Evolutionary conservation across 2,888 invertebrate species (phyloP).

Genomic region (Patella depressa): DNA sequence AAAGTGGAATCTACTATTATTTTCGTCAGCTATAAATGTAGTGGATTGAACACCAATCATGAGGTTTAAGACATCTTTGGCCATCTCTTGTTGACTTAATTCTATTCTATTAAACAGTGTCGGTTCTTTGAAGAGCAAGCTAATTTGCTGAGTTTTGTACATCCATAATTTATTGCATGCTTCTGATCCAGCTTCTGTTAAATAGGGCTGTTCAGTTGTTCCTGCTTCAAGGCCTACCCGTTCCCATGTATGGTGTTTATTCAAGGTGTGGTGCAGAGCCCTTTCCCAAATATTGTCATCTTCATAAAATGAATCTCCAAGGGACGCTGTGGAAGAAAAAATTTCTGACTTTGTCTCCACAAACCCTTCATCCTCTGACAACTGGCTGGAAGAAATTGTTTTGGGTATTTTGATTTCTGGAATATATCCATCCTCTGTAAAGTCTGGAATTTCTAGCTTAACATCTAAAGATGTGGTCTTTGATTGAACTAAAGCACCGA

Average conservation of each 20-base stretch:
- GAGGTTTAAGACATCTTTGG: constrained; percentile 57
- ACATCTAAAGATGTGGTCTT: constrained; percentile 49
- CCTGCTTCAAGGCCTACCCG: constrained; percentile 59
- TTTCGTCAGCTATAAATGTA: constrained; percentile 54
- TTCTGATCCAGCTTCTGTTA: constrained; percentile 62
- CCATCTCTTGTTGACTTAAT: constrained; percentile 45
- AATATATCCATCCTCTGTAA: constrained; percentile 42
- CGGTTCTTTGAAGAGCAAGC: constrained; percentile 45
- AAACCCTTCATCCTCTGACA: constrained; percentile 47
- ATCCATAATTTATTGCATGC: constrained; percentile 56
- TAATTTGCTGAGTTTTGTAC: constrained; percentile 40
- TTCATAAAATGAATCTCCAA: constrained; percentile 36
- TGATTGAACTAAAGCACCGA: constrained; percentile 60
- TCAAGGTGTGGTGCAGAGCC: constrained; percentile 49
- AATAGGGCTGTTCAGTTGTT: constrained; percentile 54
- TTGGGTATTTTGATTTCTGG: constrained; percentile 52
- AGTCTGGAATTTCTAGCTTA: constrained; percentile 56
- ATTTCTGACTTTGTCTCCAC: constrained; percentile 31
- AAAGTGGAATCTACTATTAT: constrained; percentile 37
- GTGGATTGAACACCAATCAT: constrained; percentile 64
- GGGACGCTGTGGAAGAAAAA: constrained; percentile 29
- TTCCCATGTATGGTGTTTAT: constrained; percentile 64
- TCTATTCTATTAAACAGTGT: constrained; percentile 25
- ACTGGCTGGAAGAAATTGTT: constrained; percentile 33
- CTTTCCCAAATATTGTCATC: constrained; percentile 59